phyloP scores from a whole-genome alignment of 2,888 invertebrate species.

The Chymomyza fuscimana region DNA sequence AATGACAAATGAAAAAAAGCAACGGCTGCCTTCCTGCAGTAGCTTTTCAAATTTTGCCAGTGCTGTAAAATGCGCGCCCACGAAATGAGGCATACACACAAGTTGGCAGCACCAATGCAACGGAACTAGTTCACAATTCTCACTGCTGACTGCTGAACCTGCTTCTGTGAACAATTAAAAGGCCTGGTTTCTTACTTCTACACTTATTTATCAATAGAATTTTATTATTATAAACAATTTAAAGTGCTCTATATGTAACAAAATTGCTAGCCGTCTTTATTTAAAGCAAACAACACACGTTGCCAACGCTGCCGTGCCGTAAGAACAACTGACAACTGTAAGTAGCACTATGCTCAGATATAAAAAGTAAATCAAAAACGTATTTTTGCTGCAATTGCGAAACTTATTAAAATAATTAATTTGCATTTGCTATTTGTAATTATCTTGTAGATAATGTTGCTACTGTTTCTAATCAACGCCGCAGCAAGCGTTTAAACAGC shows the following conservation, averaged over 20 bases:
- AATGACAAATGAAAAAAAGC: too few species aligned
- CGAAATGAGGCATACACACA: background rate
- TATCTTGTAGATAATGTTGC: conserved; percentile 7
- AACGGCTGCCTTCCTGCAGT: background rate
- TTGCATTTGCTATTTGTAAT: background rate
- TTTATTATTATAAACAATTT: background rate
- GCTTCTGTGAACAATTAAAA: background rate
- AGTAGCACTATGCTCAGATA: conserved; percentile 27
- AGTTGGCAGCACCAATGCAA: conserved; percentile 19
- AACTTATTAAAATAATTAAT: background rate
- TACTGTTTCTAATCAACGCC: conserved; percentile 15
- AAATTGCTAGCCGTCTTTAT: background rate
- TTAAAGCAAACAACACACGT: background rate
- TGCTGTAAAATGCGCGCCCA: conserved; percentile 14
- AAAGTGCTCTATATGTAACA: background rate
- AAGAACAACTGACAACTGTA: conserved; percentile 47
- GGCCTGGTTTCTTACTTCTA: background rate
- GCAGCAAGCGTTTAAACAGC: conserved; percentile 9
- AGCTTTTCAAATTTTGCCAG: background rate
- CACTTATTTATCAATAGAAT: background rate
- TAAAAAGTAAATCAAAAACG: background rate
- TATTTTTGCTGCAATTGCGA: conserved; percentile 24
- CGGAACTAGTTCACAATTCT: background rate
- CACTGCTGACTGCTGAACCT: background rate
- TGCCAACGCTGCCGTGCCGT: background rate